These are phyloP conservation scores for Dolichoris vasculosae DNA, from an alignment of 1,140 invertebrate species.

Conservation along the genomic window DNA sequence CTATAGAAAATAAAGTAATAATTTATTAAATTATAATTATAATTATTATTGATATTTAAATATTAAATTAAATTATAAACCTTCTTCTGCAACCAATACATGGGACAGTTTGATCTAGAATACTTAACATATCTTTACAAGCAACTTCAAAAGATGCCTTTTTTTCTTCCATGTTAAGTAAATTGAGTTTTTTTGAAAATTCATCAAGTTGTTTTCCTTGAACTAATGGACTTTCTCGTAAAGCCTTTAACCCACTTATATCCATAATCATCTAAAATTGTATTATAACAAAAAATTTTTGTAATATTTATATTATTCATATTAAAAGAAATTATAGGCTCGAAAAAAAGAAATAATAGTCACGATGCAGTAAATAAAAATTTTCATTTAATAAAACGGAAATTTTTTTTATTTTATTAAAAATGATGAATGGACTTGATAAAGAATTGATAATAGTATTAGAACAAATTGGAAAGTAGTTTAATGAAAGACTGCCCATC, in stretches of 20 bases:
- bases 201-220: conserved; percentile 88
- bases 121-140: conserved; percentile 86
- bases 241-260: conserved; percentile 86
- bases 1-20: conserved; percentile 74
- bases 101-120: conserved; percentile 90
- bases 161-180: conserved; percentile 86
- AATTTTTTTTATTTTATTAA: not conserved
- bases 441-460: not conserved
- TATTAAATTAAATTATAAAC: conserved; percentile 70
- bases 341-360: too few species aligned
- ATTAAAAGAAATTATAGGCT: too few species aligned
- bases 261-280: conserved; percentile 90
- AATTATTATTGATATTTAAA: conserved; percentile 20
- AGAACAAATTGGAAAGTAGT: not conserved
- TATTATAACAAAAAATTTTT: conserved; percentile 7
- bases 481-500: not conserved
- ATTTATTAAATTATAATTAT: conserved; percentile 3
- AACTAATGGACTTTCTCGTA: conserved; percentile 84
- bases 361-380: too few species aligned
- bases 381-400: too few species aligned
- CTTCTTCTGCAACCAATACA: conserved; percentile 94
- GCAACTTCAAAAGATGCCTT: conserved; percentile 87
- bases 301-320: not conserved
- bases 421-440: not conserved
- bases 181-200: conserved; percentile 86